phyloP scores from a whole-genome alignment of 2,888 invertebrate genomes.

The Drosophila neotestacea region DNA sequence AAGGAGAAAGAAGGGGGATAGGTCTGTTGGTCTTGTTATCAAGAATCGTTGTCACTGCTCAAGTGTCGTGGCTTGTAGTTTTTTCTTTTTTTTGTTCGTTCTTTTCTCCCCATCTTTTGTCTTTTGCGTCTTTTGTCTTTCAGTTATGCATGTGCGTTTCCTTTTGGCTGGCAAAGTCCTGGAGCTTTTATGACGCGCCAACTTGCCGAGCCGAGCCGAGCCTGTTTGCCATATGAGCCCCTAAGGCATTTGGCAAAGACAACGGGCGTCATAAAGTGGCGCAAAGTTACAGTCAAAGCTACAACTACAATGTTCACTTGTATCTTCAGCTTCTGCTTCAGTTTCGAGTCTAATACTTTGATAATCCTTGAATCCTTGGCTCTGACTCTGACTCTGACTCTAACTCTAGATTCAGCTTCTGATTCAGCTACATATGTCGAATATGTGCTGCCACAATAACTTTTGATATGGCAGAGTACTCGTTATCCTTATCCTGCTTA shows the following conservation, averaged over 20 bases:
- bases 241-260: slow-evolving; percentile 66
- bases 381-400: slow-evolving; percentile 26
- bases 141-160: slow-evolving; percentile 80
- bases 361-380: slow-evolving; percentile 69
- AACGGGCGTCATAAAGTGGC: slow-evolving; percentile 70
- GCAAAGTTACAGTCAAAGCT: slow-evolving; percentile 76
- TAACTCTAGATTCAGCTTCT: neutral
- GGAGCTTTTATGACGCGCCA: slow-evolving; percentile 70
- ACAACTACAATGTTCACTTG: slow-evolving; percentile 15
- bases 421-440: slow-evolving; percentile 37
- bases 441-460: slow-evolving; percentile 68
- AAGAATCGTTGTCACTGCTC: slow-evolving; percentile 68
- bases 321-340: slow-evolving; percentile 20
- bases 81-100: slow-evolving; percentile 27
- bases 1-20: slow-evolving; percentile 7
- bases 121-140: slow-evolving; percentile 76
- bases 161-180: slow-evolving; percentile 35
- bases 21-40: slow-evolving; percentile 54
- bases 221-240: slow-evolving; percentile 60
- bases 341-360: slow-evolving; percentile 70
- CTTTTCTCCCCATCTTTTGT: slow-evolving; percentile 31
- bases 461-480: slow-evolving; percentile 66
- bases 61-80: slow-evolving; percentile 59
- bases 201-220: slow-evolving; percentile 49
- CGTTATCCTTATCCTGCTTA: slow-evolving; percentile 41